Evolutionary conservation across 2,113 vertebrate species (phyloP), one percentile per base, ranked within the genome.

Genomic region (Archilochus colubris): DNA sequence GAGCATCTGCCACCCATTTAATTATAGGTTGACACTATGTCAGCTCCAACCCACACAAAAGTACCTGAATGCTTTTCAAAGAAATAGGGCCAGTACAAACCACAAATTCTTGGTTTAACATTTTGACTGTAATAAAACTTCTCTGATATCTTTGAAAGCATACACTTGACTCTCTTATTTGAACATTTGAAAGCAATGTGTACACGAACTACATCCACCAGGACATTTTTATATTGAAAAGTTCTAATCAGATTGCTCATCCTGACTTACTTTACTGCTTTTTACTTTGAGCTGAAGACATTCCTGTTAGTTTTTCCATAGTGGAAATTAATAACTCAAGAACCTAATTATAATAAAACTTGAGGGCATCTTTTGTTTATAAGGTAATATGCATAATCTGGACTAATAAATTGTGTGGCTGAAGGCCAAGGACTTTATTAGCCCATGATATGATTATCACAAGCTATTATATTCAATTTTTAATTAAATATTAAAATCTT

Each of bases 401-500:
- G 78, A 82, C 59, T 91, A 96, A 95, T 80, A 97, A 27, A 88
- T 92, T 92, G 54, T 0, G 0, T 87, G 86, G 51, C 81, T 91
- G 78, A 96, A 92, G 84, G 84, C 84, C 87, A 94, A 84, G 70
- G 84, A 74, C 40, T 77, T 94, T 87, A 85, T 89, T 87, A 95
- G 74, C 14, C 63, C 24, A 50, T 57, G 27, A 80, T 66, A 93
- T 1, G 0, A 31, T 89, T 94, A 80, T 89, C 91, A 86, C 3
- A 82, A 25, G n/a, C 79, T 75, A 86, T 94, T 88, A 88, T 74
- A 70, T 27, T 91, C 59, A 57, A 30, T 57, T 21, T 82, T 96
- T 91, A 96, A 95, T 92, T 95, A 97, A 95, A 94, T 91, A 91
- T 48, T 94, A 57, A 89, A 92, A 80, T 67, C 38, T 63, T 89